Conservation (phyloP, 2,888 invertebrate genomes). For the Habroteleia sp. region DNA sequence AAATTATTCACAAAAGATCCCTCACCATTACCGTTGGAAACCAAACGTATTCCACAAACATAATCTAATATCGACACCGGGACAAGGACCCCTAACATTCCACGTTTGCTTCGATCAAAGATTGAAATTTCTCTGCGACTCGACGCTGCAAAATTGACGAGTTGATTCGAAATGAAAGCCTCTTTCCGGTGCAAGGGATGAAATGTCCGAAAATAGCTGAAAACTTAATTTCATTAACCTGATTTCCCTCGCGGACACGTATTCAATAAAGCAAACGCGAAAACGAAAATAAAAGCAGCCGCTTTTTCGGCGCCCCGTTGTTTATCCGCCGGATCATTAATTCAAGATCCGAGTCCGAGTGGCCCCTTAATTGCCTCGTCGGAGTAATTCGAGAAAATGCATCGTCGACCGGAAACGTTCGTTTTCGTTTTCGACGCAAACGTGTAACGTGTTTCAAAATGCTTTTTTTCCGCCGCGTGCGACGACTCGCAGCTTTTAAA, state of each 20-base stretch:
- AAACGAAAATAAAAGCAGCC: slow-evolving; percentile 34
- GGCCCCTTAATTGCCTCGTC: slow-evolving; percentile 22
- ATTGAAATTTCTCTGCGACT: too few species aligned
- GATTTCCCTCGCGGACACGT: slow-evolving; percentile 20
- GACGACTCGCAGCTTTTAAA: slow-evolving; percentile 45
- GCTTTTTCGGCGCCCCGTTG: too few species aligned
- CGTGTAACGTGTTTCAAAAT: slow-evolving; percentile 33
- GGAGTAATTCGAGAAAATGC: slow-evolving; percentile 44
- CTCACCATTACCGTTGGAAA: too few species aligned
- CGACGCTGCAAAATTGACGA: too few species aligned
- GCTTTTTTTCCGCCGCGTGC: slow-evolving; percentile 13
- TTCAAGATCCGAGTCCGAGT: slow-evolving; percentile 7
- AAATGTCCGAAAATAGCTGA: slow-evolving; percentile 24
- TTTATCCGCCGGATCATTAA: slow-evolving; percentile 30
- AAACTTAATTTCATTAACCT: slow-evolving; percentile 40
- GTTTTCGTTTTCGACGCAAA: slow-evolving; percentile 33
- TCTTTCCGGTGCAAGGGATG: too few species aligned
- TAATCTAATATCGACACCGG: too few species aligned
- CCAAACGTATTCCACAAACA: too few species aligned
- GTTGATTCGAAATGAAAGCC: too few species aligned
- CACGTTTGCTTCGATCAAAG: too few species aligned
- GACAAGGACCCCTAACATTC: too few species aligned
- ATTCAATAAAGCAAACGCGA: slow-evolving; percentile 36
- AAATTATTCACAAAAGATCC: too few species aligned
- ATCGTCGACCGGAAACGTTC: slow-evolving; percentile 43